Conservation (phyloP, 2,888 invertebrate genomes). For the Tachystola acroxantha region DNA sequence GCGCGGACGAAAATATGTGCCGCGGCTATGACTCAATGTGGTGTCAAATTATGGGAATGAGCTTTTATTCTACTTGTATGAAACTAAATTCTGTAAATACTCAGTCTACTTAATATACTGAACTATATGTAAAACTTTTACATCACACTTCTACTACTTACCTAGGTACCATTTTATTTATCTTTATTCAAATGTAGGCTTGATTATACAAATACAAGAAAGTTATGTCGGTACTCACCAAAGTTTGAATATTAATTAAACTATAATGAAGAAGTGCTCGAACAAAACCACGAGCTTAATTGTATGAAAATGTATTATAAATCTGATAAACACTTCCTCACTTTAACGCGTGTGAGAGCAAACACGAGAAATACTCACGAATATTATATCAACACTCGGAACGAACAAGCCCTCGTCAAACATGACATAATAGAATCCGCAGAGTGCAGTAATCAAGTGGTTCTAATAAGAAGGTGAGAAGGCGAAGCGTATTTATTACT, state of each 20-base stretch:
- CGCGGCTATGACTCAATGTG: constrained; percentile 43
- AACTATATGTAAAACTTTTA: too few species aligned
- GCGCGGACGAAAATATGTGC: constrained; percentile 37
- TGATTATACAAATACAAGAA: too few species aligned
- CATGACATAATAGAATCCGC: constrained; percentile 64
- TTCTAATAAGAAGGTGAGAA: constrained; percentile 69
- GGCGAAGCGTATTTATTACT: constrained; percentile 68
- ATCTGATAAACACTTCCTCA: constrained; percentile 2
- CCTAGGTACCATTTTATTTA: too few species aligned
- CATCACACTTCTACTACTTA: too few species aligned
- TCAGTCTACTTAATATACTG: too few species aligned
- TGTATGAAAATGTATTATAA: background rate
- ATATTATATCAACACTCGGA: constrained; percentile 47
- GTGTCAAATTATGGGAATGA: constrained; percentile 33
- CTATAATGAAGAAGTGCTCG: too few species aligned
- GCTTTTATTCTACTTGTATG: too few species aligned
- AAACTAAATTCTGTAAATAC: too few species aligned
- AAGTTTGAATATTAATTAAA: too few species aligned
- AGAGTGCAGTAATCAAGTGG: constrained; percentile 63
- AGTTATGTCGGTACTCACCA: too few species aligned
- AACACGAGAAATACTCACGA: constrained; percentile 47
- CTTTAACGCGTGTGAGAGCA: constrained; percentile 32
- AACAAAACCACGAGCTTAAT: background rate
- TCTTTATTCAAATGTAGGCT: too few species aligned
- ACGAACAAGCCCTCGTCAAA: constrained; percentile 54